Evolutionary conservation across 2,113 vertebrate genomes (phyloP), one percentile per base, ranked within the genome.

Genomic region (Xenotilapia caudafasciata): DNA sequence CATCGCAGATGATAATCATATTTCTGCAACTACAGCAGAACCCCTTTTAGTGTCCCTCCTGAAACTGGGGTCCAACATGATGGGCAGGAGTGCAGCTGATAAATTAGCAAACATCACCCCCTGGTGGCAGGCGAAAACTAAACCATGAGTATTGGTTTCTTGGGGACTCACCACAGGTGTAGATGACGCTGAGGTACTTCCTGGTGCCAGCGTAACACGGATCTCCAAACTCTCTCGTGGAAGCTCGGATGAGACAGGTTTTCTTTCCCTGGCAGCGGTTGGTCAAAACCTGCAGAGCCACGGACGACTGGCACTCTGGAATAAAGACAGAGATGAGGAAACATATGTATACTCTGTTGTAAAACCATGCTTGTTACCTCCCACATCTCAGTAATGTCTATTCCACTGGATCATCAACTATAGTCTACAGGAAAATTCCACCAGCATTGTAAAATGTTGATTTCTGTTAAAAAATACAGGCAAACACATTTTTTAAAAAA

Each of bases 141-240:
- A 81, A 19, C 26, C 10, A 81, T 0, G 35, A 19, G 10, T 77
- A 7, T 7, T 47, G 33, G 9, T 35, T 12, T 12, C 26, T 33
- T 51, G 15, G 4, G 47, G 31, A 93, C 97, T 96, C 94, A 98
- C 98, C 98, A 90, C 98, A 98, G 62, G 97, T 98, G 93, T 98
- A 98, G 93, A 98, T 97, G 88, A 98, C 97, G 53, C 96, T 98
- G 83, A 98, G 97, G 93, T 98, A 97, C 93, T 98, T 98, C 94
- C 95, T 97, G 89, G 97, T 97, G 82, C 97, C 97, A 1, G 97
- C 92, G 89, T 98, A 98, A 93, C 98, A 98, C 4, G 97, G 98
- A 85, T 98, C 97, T 85, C 98, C 97, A 90, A 98, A 98, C 84
- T 97, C 97, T 90, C 95, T 96, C 19, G 96, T 95, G 87, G 97